These are phyloP conservation scores for Aspiorhynchus laticeps DNA, from an alignment of 2,113 vertebrate species.

Conservation along the genomic window DNA sequence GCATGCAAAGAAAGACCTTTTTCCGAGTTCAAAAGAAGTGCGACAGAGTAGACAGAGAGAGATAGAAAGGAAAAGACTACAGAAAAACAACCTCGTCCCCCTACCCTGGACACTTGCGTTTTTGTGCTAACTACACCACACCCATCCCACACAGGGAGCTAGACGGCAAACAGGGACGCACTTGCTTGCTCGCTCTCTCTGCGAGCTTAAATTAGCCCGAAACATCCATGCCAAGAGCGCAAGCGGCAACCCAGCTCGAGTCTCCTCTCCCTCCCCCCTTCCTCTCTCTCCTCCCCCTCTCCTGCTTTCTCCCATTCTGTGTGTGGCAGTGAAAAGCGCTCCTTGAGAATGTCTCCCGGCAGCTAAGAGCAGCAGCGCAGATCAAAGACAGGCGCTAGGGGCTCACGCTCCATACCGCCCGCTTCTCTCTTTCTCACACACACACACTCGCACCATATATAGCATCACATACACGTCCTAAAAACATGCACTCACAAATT, in stretches of 20 bases:
- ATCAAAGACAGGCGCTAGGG: slow-evolving; percentile 53
- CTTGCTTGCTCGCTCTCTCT: slow-evolving; percentile 28
- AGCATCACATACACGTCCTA: background rate
- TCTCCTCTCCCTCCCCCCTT: background rate
- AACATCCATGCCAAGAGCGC: slow-evolving; percentile 54
- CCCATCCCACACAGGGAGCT: slow-evolving; percentile 47
- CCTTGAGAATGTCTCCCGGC: slow-evolving; percentile 49
- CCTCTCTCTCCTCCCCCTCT: slow-evolving; percentile 4
- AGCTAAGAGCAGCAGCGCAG: slow-evolving; percentile 44
- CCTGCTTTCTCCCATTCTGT: slow-evolving; percentile 21
- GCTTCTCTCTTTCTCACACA: background rate
- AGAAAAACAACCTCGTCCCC: background rate
- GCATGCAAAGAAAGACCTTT: background rate
- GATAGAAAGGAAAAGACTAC: background rate
- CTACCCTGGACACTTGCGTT: slow-evolving; percentile 40
- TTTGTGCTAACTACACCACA: slow-evolving; percentile 55
- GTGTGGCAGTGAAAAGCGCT: slow-evolving; percentile 57
- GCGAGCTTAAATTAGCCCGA: slow-evolving; percentile 58
- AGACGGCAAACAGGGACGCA: slow-evolving; percentile 37
- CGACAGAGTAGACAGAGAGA: background rate
- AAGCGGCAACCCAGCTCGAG: slow-evolving; percentile 49
- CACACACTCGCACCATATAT: slow-evolving; percentile 16
- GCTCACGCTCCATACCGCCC: slow-evolving; percentile 27
- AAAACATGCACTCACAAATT: background rate
- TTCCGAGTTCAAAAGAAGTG: slow-evolving; percentile 9